Base-by-base conservation (phyloP, 2,888 invertebrate species). In the Cosmorhoe ocellata region DNA sequence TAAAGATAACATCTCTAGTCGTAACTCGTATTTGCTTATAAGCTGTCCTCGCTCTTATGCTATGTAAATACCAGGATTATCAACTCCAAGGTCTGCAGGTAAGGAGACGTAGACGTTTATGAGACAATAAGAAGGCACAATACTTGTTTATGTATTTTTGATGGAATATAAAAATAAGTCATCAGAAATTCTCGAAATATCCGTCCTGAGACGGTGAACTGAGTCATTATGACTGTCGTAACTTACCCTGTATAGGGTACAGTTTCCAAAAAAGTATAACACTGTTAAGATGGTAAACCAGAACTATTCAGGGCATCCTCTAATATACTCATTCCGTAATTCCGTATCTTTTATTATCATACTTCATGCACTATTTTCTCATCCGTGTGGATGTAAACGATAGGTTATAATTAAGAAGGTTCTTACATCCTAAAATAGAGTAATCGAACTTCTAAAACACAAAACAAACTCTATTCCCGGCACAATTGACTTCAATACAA, bases 401-500 rank as follows among this genome's bases (percentile, higher is more conserved):
- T n/a, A n/a, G n/a, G n/a, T n/a, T n/a, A n/a, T n/a, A n/a, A n/a
- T n/a, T n/a, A n/a, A n/a, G n/a, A n/a, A n/a, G 18, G 2, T 18
- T 18, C 18, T 4, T 18, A 3, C 18, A 18, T 18, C 18, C 4
- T 3, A 3, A 18, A 18, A 18, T 18, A 18, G 18, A 18, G 4
- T 18, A 18, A 18, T 18, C 18, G 18, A 18, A 18, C 18, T 18
- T 54, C 30, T 32, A 58, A 67, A 66, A 67, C 67, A 64, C 67
- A 69, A 69, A 68, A 67, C 61, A 63, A 63, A 57, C 30, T 58
- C 63, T 53, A 63, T 60, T 58, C 48, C 40, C 52, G 55, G 53
- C 64, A 66, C 52, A 56, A 67, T 64, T 47, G 63, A 55, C 65
- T 61, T 61, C 69, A 66, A 68, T 57, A 50, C 52, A 10, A 47